phyloP scores from a whole-genome alignment of 1,140 invertebrate genomes.

The Brachystomella parvula region DNA sequence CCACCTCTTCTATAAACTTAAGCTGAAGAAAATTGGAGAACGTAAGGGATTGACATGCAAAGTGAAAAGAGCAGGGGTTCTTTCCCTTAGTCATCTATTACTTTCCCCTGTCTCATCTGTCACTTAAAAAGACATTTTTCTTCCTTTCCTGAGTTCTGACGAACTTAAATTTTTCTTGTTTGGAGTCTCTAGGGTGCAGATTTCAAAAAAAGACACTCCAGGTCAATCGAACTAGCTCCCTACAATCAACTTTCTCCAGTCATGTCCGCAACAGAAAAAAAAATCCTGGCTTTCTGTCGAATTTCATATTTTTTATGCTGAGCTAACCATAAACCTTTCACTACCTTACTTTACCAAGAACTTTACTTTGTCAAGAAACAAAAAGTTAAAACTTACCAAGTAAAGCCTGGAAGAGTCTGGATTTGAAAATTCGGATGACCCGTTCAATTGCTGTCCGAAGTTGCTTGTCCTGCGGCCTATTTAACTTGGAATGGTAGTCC shows the following conservation, averaged over 20 bases:
- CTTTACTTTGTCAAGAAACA: neutral
- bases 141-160: neutral
- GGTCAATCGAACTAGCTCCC: neutral
- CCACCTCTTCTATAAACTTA: neutral
- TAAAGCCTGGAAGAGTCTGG: slow-evolving; percentile 89
- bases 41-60: no score
- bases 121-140: slow-evolving; percentile 7
- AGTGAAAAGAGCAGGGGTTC: no score
- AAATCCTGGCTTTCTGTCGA: neutral
- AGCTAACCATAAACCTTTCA: neutral
- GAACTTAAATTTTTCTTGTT: neutral
- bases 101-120: slow-evolving; percentile 1
- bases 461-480: slow-evolving; percentile 84
- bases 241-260: neutral
- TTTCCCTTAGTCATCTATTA: no score
- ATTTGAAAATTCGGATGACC: slow-evolving; percentile 96
- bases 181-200: neutral
- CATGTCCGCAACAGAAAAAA: neutral
- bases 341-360: neutral
- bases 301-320: neutral
- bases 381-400: slow-evolving; percentile 65
- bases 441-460: slow-evolving; percentile 89
- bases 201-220: neutral
- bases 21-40: neutral
- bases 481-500: slow-evolving; percentile 90